These are phyloP conservation scores for Baronia brevicornis DNA, from an alignment of 2,888 invertebrate species.

Conservation along the genomic window DNA sequence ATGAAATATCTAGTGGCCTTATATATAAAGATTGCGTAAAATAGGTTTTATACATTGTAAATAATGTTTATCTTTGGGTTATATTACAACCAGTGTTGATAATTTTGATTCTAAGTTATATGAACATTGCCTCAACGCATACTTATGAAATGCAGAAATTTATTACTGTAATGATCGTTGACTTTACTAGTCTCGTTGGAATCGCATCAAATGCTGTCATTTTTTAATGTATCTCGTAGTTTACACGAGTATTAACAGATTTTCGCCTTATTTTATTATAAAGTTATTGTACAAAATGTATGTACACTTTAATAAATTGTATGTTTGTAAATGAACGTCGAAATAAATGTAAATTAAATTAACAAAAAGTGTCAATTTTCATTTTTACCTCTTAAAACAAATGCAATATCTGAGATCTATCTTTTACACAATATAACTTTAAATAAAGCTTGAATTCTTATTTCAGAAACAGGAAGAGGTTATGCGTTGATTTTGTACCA, in stretches of 20 bases:
- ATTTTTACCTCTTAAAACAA: too few relatives aligned
- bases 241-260: slow-evolving; percentile 54
- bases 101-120: slow-evolving; percentile 14
- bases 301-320: slow-evolving; percentile 54
- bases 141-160: slow-evolving; percentile 42
- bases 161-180: slow-evolving; percentile 46
- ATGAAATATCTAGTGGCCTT: slow-evolving; percentile 46
- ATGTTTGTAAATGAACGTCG: slow-evolving; percentile 66
- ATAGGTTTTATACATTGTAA: slow-evolving; percentile 48
- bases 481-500: too few relatives aligned
- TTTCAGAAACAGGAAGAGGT: too few relatives aligned
- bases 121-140: slow-evolving; percentile 14
- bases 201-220: slow-evolving; percentile 65
- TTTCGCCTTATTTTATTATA: slow-evolving; percentile 41
- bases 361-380: slow-evolving; percentile 26
- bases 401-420: too few relatives aligned
- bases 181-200: slow-evolving; percentile 54
- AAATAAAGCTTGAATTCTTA: too few relatives aligned
- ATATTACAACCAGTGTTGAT: slow-evolving; percentile 38
- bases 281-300: slow-evolving; percentile 65
- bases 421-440: too few relatives aligned
- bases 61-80: slow-evolving; percentile 46
- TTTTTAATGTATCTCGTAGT: slow-evolving; percentile 32
- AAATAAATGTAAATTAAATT: slow-evolving; percentile 64
- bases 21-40: slow-evolving; percentile 31